Evolutionary conservation across 2,888 invertebrate genomes (phyloP).

Genomic region (Gryllus longicercus): DNA sequence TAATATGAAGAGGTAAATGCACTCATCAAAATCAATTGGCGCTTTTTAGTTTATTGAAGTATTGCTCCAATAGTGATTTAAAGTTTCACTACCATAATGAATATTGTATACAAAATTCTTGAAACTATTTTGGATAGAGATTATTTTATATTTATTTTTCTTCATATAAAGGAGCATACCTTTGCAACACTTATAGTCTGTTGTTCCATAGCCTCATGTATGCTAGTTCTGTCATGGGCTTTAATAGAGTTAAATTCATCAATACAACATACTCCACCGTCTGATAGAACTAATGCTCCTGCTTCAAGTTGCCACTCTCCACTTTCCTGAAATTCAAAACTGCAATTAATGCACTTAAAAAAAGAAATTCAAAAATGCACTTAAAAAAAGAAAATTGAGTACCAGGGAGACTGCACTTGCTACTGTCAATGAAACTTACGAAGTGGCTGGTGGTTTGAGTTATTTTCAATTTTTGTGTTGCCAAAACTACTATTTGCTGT

Average conservation of each 20-base stretch:
- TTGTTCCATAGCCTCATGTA: constrained; percentile 94
- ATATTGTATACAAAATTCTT: no score
- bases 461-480: no score
- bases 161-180: constrained; percentile 47
- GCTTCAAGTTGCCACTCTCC: constrained; percentile 90
- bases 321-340: constrained; percentile 59
- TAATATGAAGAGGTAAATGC: no score
- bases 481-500: background rate
- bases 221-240: constrained; percentile 75
- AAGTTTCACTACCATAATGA: no score
- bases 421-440: background rate
- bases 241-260: constrained; percentile 86
- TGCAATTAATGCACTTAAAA: background rate
- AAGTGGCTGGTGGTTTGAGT: background rate
- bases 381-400: background rate
- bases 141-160: background rate
- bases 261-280: constrained; percentile 87
- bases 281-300: constrained; percentile 82
- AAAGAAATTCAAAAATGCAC: no score
- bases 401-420: background rate
- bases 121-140: no score
- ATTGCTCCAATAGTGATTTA: no score
- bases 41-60: no score
- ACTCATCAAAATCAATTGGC: no score
- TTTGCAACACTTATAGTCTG: constrained; percentile 91